Conservation (phyloP, 2,113 vertebrate species). For the mouse (Mus musculus) region DNA sequence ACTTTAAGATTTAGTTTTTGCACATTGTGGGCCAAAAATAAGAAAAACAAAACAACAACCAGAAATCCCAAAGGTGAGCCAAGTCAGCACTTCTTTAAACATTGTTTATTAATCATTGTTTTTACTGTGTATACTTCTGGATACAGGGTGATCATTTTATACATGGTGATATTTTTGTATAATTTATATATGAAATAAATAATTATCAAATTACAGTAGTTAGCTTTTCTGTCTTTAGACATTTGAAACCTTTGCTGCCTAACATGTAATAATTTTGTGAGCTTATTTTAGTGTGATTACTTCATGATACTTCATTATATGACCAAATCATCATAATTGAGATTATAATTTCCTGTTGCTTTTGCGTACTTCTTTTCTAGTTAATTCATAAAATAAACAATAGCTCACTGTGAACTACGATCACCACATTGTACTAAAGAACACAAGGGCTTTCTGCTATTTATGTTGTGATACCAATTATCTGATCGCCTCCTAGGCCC, state of each 20-base stretch:
- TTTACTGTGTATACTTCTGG: neutral
- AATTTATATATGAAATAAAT: neutral
- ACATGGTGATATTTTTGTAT: neutral
- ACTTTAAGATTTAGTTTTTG: slow-evolving; percentile 41
- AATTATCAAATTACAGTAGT: neutral
- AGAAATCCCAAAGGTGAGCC: neutral
- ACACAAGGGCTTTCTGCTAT: neutral
- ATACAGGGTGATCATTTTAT: neutral
- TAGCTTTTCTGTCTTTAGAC: neutral
- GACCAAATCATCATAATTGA: neutral
- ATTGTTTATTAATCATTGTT: neutral
- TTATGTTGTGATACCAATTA: neutral
- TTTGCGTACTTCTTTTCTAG: neutral
- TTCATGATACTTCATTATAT: neutral
- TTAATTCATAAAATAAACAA: neutral
- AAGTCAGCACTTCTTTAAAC: neutral
- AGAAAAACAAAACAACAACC: neutral
- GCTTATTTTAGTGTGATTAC: neutral
- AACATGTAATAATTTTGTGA: neutral
- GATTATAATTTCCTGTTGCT: neutral
- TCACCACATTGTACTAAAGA: neutral
- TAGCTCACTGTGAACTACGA: neutral
- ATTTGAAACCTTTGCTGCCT: neutral
- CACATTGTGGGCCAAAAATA: neutral
- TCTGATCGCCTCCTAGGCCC: neutral